Base-by-base conservation (phyloP, 2,797 vertebrate species). In the Hemibagrus guttatus region DNA sequence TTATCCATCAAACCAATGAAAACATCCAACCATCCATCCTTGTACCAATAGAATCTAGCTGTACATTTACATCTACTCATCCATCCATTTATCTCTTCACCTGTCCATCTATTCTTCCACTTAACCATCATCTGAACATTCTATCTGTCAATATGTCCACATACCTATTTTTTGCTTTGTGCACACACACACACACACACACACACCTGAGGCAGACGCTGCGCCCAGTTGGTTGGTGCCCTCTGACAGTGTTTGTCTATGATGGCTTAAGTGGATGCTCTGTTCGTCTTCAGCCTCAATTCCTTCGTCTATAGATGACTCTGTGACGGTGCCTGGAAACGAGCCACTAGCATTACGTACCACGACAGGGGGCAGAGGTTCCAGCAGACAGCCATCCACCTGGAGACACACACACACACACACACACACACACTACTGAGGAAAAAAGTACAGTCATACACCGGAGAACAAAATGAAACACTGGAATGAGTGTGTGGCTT, bases 281-380 rank as follows among this genome's bases (percentile, higher is more conserved):
- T 97, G 97, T 0, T 93, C 95, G 2, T 96, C 98, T 88, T 99
- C 98, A 0, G 97, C 93, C 95, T 99, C 98, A 0, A 99, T 96
- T 0, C 98, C 98, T 91, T 99, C 98, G 1, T 99, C 98, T 0
- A 99, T 99, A 0, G 97, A 99, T 0, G 97, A 98, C 91, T 99
- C 98, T 97, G 99, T 98, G 97, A 98, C 96, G 94, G 96, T 98
- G 93, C 95, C 96, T 39, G 97, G 97, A 76, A 98, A 95, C 0
- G 97, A 97, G 61, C 97, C 96, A 93, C 98, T 97, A 35, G 96
- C 97, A 86, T 99, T 99, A 91, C 97, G 96, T 9, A 94, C 93
- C 87, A 94, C 93, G 87, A 95, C 75, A 0, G 96, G 93, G 16
- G 98, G 96, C 64, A 98, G 93, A 0, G 98, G 98, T 91, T 99